A percentile compares a stretch with the other conserved stretches of the same genome.
These are phyloP conservation scores for Patella pellucida DNA, from an alignment of 2,888 invertebrate species.

Conservation along the genomic window DNA sequence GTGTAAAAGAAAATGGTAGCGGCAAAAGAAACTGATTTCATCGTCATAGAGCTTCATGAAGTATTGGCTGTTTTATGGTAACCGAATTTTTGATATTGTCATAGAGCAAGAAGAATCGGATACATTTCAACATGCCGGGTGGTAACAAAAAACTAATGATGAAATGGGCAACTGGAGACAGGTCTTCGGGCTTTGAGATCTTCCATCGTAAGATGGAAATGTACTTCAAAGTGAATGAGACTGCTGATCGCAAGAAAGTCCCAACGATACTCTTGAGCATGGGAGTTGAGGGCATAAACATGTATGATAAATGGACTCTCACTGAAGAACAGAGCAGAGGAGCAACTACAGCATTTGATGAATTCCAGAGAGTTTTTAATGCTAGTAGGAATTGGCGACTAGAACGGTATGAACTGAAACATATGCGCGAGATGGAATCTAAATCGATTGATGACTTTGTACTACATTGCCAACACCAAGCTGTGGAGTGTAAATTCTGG, in stretches of 20 bases:
- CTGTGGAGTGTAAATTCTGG: background rate
- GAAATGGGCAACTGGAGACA: too few species aligned
- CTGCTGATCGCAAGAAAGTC: background rate
- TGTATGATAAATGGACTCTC: background rate
- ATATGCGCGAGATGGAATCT: background rate
- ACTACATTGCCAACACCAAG: background rate
- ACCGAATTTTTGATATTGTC: too few species aligned
- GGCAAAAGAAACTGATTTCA: too few species aligned
- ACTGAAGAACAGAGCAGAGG: background rate
- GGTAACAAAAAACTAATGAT: background rate
- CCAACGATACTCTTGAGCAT: background rate
- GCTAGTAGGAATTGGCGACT: constrained; percentile 4
- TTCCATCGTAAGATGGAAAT: background rate
- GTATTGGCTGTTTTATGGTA: too few species aligned
- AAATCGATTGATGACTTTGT: constrained; percentile 1
- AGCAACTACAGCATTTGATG: background rate
- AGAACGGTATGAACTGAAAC: background rate
- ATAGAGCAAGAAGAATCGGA: too few species aligned
- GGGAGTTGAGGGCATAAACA: background rate
- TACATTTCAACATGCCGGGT: background rate
- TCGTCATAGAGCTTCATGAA: too few species aligned
- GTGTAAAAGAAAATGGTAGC: too few species aligned
- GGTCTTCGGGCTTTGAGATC: background rate
- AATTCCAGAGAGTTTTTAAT: constrained; percentile 1
- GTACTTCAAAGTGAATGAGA: background rate